Evolutionary conservation across 2,113 vertebrate genomes (phyloP), one percentile per base, ranked within the genome.

Genomic region (Leptosomus discolor): DNA sequence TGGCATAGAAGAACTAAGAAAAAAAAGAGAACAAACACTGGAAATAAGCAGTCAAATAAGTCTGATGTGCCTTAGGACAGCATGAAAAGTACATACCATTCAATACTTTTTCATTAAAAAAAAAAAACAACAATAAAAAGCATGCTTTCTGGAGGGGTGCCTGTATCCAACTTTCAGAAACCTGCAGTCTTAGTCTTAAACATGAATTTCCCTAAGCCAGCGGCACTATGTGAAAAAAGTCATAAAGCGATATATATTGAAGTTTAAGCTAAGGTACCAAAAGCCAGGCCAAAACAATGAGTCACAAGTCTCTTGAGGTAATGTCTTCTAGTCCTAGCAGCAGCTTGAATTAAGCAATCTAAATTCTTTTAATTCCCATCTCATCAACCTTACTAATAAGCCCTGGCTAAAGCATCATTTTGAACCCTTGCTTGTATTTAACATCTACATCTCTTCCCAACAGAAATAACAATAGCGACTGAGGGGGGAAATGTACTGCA

Each of bases 1-100:
- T 99, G 80, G 99, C 99, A 85, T 99, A 99, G 94, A 99, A 99
- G 96, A 99, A 99, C 99, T 99, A 96, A n/a, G 75, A 43, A 18
- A 12, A 22, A 17, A 26, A 8, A 45, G 23, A 21, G 18, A 19
- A 9, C 10, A 74, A 32, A 8, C 24, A 81, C 30, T 57, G 36
- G 54, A 91, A 96, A 73, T 68, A 67, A 85, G 58, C 27, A 75
- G 29, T 30, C 15, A 57, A 45, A 0, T 18, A 77, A 58, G 12
- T 30, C 29, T 34, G 22, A 69, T 30, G 7, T 45, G 37, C 56
- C 56, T 46, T 70, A 93, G 26, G 34, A 81, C 22, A 48, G 39
- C 1, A 4, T 14, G 17, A 54, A 94, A 90, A 5, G 23, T 46
- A 82, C 6, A 9, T 5, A 45, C 5, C 3, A 5, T 54, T 79